phyloP scores from a whole-genome alignment of 2,888 invertebrate species.

The Vannuccia rotundouncinata region DNA sequence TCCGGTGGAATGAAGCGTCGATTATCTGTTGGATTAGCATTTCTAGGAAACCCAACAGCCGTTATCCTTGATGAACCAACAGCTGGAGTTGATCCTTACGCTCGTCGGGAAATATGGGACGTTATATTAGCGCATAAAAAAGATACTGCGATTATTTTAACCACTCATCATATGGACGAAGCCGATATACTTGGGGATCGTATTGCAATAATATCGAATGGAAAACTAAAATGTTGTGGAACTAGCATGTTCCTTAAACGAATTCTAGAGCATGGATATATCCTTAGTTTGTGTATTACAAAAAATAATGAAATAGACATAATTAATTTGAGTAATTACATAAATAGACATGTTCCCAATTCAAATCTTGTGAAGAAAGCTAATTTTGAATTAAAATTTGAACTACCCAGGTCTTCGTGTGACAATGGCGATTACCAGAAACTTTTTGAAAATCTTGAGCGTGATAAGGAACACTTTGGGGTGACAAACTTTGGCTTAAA shows the following conservation, averaged over 20 bases:
- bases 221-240: slow-evolving; percentile 46
- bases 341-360: neutral
- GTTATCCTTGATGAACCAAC: slow-evolving; percentile 79
- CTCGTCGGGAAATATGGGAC: slow-evolving; percentile 72
- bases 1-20: slow-evolving; percentile 77
- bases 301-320: neutral
- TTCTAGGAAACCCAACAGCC: slow-evolving; percentile 66
- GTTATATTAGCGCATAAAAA: slow-evolving; percentile 65
- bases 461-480: neutral
- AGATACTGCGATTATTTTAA: slow-evolving; percentile 58
- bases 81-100: slow-evolving; percentile 77
- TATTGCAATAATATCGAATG: slow-evolving; percentile 59
- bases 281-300: neutral
- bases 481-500: neutral
- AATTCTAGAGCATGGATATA: slow-evolving; percentile 20
- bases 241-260: slow-evolving; percentile 19
- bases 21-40: slow-evolving; percentile 78
- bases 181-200: slow-evolving; percentile 60
- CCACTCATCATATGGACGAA: slow-evolving; percentile 61
- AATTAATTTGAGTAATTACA: neutral
- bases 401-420: neutral
- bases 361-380: neutral
- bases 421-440: neutral
- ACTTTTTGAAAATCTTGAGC: neutral
- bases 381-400: neutral